Base-by-base conservation (phyloP, 2,113 vertebrate species). In the Alosa alosa region DNA sequence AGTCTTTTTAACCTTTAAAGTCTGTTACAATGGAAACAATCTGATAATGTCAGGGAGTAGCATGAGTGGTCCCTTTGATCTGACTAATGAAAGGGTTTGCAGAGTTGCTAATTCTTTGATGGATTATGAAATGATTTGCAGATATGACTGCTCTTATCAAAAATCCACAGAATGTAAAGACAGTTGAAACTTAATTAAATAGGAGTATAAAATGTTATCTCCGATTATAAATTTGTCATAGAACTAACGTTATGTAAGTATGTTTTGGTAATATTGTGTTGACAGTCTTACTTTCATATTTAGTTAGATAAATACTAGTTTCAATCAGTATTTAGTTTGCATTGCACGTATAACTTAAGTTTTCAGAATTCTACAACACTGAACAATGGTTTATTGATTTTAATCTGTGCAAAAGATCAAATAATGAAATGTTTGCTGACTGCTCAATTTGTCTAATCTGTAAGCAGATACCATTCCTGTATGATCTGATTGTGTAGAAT, bases 51-150 rank as follows among this genome's bases (percentile, higher is more conserved):
- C 10, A 81, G 87, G 85, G 86, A 86, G 50, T 86, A 90, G 89
- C 87, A 81, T 84, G 85, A 82, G 86, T 85, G 82, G n/a, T 89
- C 89, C 87, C 87, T 93, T 91, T 93, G 91, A 94, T 93, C 89
- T 91, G 57, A 81, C 86, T 91, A 89, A 93, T 92, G 87, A 93
- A 92, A 93, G 88, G 83, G 90, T 87, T 84, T 86, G 86, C 88
- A 83, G 89, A 87, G 84, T 87, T 90, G 88, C 83, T 84, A 82
- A 90, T 92, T 88, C 91, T 93, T 92, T 92, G 92, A 93, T 90
- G 92, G 87, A 89, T 93, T 93, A 88, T 91, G 87, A 86, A 90
- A 91, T 85, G 88, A 89, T 93, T 84, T 91, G 93, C 89, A 92
- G 87, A 87, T 82, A 89, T 86, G 88, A 86, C 88, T 87, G 86